Evolutionary conservation across 2,888 invertebrate species (phyloP).

Genomic region (Eilema depressum): DNA sequence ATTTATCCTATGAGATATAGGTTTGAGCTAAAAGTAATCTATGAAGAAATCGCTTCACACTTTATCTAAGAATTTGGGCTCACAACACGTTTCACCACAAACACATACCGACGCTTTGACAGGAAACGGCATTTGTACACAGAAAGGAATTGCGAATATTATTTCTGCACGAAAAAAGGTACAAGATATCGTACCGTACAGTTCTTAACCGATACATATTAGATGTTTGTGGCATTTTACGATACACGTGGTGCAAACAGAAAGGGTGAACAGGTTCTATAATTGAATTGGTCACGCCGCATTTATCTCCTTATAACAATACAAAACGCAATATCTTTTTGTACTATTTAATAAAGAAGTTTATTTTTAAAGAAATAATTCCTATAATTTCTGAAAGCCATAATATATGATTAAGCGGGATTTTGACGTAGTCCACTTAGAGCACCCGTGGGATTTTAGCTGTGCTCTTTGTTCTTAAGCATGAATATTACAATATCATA

Average conservation of each 20-base stretch:
- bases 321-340: neutral
- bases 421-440: too few relatives aligned
- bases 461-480: neutral
- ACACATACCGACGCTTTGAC: slow-evolving; percentile 11
- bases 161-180: neutral
- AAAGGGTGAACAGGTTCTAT: neutral
- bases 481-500: neutral
- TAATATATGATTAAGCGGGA: neutral
- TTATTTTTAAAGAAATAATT: neutral
- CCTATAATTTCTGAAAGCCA: neutral
- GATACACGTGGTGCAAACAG: neutral
- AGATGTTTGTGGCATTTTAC: neutral
- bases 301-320: too few relatives aligned
- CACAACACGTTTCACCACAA: slow-evolving; percentile 3
- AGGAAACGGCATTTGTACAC: neutral
- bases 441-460: neutral
- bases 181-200: neutral
- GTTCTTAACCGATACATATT: neutral
- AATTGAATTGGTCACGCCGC: neutral
- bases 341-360: neutral
- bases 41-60: slow-evolving; percentile 6
- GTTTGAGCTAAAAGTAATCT: slow-evolving; percentile 1
- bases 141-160: neutral
- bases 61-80: slow-evolving; percentile 2
- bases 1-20: neutral